A percentile compares a stretch with the other conserved stretches of the same genome.
Evolutionary conservation across 2,113 vertebrate species (phyloP).

Genomic region (Serinus canaria): DNA sequence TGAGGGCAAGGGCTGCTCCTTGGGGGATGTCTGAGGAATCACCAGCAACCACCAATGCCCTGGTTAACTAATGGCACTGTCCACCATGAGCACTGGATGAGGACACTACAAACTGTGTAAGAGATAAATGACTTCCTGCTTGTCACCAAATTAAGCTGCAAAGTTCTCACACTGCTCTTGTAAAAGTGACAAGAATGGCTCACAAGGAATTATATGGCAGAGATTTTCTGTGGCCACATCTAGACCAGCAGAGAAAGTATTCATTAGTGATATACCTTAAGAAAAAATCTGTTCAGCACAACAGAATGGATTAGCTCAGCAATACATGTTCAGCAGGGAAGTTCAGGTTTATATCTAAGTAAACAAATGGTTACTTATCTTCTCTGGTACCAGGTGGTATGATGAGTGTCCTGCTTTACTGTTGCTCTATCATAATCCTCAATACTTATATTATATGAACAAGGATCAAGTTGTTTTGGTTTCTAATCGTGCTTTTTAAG

Average conservation of each 20-base stretch:
- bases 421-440: neutral
- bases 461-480: neutral
- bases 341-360: neutral
- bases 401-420: neutral
- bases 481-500: constrained; percentile 3
- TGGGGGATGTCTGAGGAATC: neutral
- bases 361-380: neutral
- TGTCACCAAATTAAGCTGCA: neutral
- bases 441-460: neutral
- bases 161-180: neutral
- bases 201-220: neutral
- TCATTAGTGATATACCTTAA: neutral
- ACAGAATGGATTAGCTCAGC: neutral
- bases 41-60: neutral
- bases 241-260: neutral
- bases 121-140: neutral
- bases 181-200: neutral
- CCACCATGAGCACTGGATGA: neutral
- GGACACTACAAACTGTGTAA: neutral
- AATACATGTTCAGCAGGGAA: neutral
- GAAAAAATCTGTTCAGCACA: neutral
- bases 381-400: neutral
- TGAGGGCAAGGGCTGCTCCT: rapidly evolving
- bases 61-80: neutral
- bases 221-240: neutral